A percentile compares a stretch with the other conserved stretches of the same genome.
These are phyloP conservation scores for Megaceryle maxima DNA, from an alignment of 2,113 vertebrate genomes.

Conservation along the genomic window DNA sequence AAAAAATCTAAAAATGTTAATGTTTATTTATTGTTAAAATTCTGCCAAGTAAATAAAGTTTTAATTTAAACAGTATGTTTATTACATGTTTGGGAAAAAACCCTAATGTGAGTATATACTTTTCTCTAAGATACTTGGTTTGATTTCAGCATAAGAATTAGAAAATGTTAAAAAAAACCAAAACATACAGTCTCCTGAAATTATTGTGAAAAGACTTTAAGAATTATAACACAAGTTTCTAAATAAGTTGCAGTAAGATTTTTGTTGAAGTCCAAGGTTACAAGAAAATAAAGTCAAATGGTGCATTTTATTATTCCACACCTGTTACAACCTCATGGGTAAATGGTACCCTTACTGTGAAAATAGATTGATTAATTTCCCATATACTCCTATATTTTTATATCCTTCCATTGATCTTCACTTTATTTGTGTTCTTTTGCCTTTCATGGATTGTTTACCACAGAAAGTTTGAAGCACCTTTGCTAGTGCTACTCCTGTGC, in stretches of 20 bases:
- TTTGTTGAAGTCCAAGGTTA: conserved; percentile 54
- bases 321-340: neutral
- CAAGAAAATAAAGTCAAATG: conserved; percentile 64
- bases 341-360: neutral
- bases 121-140: neutral
- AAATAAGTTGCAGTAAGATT: neutral
- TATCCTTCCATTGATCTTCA: neutral
- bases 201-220: neutral
- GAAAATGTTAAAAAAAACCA: neutral
- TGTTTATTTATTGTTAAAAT: neutral
- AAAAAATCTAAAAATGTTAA: neutral
- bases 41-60: neutral
- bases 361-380: conserved; percentile 9
- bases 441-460: neutral
- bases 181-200: neutral
- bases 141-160: neutral
- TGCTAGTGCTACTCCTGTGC: neutral
- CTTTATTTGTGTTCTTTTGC: conserved; percentile 19
- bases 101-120: neutral
- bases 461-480: neutral
- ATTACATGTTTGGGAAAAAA: neutral
- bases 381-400: neutral
- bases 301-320: conserved; percentile 57
- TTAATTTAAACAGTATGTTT: neutral
- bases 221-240: neutral